Conservation (phyloP, 2,113 vertebrate species). For the Empidonax alnorum region DNA sequence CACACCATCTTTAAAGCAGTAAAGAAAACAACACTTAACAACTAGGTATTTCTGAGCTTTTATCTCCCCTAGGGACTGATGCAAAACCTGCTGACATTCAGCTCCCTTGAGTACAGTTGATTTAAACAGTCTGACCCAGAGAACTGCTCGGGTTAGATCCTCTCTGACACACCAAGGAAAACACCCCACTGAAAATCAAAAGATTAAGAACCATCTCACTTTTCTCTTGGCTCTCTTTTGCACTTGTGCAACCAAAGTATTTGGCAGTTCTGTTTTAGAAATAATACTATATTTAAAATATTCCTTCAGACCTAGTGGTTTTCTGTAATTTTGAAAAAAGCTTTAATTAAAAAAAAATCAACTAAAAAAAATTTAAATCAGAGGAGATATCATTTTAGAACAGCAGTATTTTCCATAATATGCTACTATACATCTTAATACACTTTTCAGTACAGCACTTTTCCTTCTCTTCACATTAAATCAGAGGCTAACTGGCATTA, state of each 20-base stretch:
- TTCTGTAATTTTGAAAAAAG: not conserved
- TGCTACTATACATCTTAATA: not conserved
- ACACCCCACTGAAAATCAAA: not conserved
- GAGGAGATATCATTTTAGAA: not conserved
- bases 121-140: not conserved
- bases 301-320: not conserved
- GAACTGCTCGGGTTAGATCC: not conserved
- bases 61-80: not conserved
- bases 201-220: not conserved
- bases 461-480: not conserved
- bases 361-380: not conserved
- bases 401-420: not conserved
- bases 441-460: not conserved
- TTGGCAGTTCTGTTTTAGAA: not conserved
- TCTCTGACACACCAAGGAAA: not conserved
- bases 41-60: not conserved
- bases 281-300: not conserved
- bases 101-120: not conserved
- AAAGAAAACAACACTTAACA: not conserved
- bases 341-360: not conserved
- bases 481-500: not conserved
- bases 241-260: not conserved
- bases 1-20: not conserved
- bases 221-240: not conserved
- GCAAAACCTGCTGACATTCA: not conserved